Evolutionary conservation across 1,140 invertebrate species (phyloP), one percentile per base, ranked within the genome.

Genomic region (Maniola jurtina): DNA sequence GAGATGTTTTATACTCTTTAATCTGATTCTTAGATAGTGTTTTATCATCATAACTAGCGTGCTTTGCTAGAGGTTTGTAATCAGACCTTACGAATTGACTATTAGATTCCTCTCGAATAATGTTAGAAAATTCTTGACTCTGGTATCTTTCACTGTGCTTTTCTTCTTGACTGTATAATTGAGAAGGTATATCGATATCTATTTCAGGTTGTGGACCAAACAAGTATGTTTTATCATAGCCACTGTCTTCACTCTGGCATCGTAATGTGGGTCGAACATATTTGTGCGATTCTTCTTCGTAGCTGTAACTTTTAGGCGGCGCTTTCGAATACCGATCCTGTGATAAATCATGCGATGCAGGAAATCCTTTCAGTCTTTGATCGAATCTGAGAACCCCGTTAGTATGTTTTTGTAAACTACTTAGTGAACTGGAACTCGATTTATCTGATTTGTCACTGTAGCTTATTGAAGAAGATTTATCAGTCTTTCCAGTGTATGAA

Each of bases 11-110:
- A 69, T 93, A 93, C 70, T 93, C 92, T 61, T 93, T 92, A 66
- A 93, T 93, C 85, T 93, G 93, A 70, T 92, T 91, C 74, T 92
- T 93, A 1, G 93, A 93, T 16, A 93, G 66, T 9, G 93, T 93
- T 79, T 92, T 93, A 69, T 93, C 93, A 63, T 93, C 92, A 58
- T 93, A 93, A 59, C 92, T 93, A 15, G 92, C 92, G 68, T 93
- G 92, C 84, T 93, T 93, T 16, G 92, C 92, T 54, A 93, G 70
- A 5, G 93, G 92, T 69, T 93, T 93, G 60, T 91, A 91, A 13
- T 92, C 91, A 0, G 89, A 84, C 54, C 86, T 73, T 57, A 84
- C 79, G 66, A 87, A 91, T 54, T 86, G 80, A 65, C 79, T 80
- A 36, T 72, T 71, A 52, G 68, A 66, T 70, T 90, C 87, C 61